phyloP scores from a whole-genome alignment of 2,797 vertebrate genomes.

The Cossypha caffra region DNA sequence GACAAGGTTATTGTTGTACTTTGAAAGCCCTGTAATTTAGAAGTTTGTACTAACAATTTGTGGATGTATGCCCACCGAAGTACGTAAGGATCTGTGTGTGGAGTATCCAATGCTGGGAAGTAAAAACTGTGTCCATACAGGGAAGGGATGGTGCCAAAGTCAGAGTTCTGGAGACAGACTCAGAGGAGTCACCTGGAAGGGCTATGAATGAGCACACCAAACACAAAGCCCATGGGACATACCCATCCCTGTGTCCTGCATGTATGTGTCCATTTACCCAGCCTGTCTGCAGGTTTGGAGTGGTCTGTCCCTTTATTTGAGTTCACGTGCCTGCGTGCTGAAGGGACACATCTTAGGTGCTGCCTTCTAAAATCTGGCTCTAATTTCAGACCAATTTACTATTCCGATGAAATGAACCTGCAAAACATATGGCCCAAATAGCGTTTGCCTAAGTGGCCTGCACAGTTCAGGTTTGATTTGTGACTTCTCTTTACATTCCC shows the following conservation, averaged over 20 bases:
- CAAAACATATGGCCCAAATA: constrained; percentile 70
- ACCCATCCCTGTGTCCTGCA: rapidly evolving
- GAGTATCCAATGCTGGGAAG: neutral
- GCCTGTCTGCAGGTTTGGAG: neutral
- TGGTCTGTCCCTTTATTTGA: neutral
- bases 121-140: neutral
- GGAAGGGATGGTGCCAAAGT: neutral
- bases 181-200: neutral
- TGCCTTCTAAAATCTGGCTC: constrained; percentile 59
- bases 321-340: rapidly evolving
- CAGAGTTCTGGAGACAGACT: neutral
- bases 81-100: neutral
- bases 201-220: neutral
- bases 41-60: neutral
- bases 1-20: constrained; percentile 20
- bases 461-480: constrained; percentile 63
- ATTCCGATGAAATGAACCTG: constrained; percentile 55
- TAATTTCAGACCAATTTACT: constrained; percentile 66
- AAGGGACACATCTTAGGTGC: neutral
- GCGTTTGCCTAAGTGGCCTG: constrained; percentile 40
- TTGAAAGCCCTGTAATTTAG: neutral
- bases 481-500: constrained; percentile 63
- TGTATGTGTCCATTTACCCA: neutral
- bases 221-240: rapidly evolving
- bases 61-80: neutral